phyloP scores from a whole-genome alignment of 2,797 vertebrate species.

The Vireo griseus region DNA sequence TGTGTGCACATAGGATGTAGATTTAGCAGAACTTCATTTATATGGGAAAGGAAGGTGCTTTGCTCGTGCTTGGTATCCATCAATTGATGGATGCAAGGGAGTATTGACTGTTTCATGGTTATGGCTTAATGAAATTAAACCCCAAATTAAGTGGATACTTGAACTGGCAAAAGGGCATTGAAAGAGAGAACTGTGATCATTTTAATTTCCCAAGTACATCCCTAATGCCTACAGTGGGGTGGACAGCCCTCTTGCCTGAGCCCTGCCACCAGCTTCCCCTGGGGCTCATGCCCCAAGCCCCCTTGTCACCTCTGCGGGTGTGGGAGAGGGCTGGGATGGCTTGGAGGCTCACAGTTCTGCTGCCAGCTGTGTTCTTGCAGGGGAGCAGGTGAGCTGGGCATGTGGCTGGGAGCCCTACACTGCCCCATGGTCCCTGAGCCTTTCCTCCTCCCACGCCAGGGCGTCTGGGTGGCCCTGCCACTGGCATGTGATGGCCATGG shows the following conservation, averaged over 20 bases:
- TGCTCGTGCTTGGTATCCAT: fast-evolving
- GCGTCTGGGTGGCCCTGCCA: neutral
- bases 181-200: neutral
- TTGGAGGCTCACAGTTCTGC: neutral
- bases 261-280: neutral
- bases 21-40: neutral
- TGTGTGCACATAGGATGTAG: neutral
- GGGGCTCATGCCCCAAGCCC: neutral
- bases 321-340: neutral
- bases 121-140: neutral
- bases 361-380: neutral
- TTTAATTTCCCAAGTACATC: neutral
- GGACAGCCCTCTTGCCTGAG: neutral
- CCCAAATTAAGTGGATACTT: neutral
- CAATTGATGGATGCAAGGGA: neutral
- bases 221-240: neutral
- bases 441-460: fast-evolving
- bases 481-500: fast-evolving
- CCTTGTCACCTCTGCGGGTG: neutral
- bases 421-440: neutral
- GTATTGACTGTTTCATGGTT: neutral
- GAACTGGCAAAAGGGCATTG: neutral
- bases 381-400: neutral
- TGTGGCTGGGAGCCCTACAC: fast-evolving
- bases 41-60: neutral